Conservation (phyloP, 2,113 vertebrate species). For the Crotalus viridis region DNA sequence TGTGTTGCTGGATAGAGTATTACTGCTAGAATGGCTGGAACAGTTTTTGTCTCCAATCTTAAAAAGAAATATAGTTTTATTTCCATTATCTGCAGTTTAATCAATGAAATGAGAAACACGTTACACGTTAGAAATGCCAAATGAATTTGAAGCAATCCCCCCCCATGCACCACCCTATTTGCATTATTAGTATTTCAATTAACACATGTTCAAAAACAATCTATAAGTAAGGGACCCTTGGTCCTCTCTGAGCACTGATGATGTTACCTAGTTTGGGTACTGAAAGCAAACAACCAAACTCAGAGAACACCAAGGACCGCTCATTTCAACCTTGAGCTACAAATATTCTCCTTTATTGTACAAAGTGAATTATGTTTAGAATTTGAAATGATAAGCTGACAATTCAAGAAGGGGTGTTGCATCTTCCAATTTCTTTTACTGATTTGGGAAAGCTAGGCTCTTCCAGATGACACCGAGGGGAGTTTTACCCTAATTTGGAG, state of each 20-base stretch:
- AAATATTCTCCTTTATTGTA: not conserved
- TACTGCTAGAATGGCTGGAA: constrained; percentile 94
- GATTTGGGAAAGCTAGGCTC: not conserved
- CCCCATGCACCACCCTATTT: constrained; percentile 16
- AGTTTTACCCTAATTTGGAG: not conserved
- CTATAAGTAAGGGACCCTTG: not conserved
- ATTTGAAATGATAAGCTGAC: not conserved
- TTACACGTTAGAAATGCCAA: constrained; percentile 17
- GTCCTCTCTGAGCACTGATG: not conserved
- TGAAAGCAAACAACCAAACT: not conserved
- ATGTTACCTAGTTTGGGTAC: not conserved
- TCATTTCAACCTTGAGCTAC: not conserved
- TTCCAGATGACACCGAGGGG: not conserved
- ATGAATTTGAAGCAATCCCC: constrained; percentile 9
- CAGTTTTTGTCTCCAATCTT: constrained; percentile 88
- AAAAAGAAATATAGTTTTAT: constrained; percentile 35
- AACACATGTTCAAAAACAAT: not conserved
- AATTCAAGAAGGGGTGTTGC: not conserved
- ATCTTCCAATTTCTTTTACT: not conserved
- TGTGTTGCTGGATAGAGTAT: constrained; percentile 88
- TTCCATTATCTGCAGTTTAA: constrained; percentile 35
- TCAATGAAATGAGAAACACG: constrained; percentile 34
- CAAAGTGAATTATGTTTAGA: not conserved
- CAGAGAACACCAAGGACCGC: not conserved
- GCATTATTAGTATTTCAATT: constrained; percentile 16